phyloP scores from a whole-genome alignment of 2,888 invertebrate species.

The Thera britannica region DNA sequence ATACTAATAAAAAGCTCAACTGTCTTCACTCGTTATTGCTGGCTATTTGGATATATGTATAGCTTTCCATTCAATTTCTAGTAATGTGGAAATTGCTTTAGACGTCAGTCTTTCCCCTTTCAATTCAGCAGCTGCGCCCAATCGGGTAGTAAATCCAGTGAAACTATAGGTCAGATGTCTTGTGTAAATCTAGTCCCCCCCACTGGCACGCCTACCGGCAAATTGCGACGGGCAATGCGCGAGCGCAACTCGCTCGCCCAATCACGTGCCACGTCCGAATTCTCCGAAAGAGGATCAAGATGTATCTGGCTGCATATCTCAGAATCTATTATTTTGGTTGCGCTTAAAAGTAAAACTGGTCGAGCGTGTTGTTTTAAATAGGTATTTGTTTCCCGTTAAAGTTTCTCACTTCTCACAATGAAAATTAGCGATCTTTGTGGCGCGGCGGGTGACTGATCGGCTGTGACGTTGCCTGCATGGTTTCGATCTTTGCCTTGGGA shows the following conservation, averaged over 20 bases:
- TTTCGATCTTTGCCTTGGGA: too few species aligned
- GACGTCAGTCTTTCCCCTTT: constrained; percentile 31
- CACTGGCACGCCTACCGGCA: constrained; percentile 69
- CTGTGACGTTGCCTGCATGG: too few species aligned
- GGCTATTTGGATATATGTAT: constrained; percentile 13
- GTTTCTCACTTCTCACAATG: not conserved
- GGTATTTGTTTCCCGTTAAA: not conserved
- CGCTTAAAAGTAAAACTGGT: not conserved
- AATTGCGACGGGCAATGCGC: constrained; percentile 66
- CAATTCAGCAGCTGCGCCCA: constrained; percentile 32
- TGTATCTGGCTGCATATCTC: constrained; percentile 44
- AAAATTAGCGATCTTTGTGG: not conserved
- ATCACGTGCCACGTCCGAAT: constrained; percentile 53
- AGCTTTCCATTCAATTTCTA: constrained; percentile 22
- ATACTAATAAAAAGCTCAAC: constrained; percentile 7
- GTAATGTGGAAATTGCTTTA: constrained; percentile 27
- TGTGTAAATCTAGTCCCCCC: constrained; percentile 50
- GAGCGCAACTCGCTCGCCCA: constrained; percentile 70
- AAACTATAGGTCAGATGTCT: constrained; percentile 43
- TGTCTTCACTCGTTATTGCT: constrained; percentile 11
- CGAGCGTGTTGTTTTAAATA: not conserved
- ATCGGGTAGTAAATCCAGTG: constrained; percentile 33
- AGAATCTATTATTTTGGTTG: constrained; percentile 30
- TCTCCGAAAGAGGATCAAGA: constrained; percentile 62
- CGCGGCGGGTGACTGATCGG: too few species aligned